A percentile compares a stretch with the other conserved stretches of the same genome.
phyloP scores from a whole-genome alignment of 2,888 invertebrate genomes.

The Ligdia adustata region DNA sequence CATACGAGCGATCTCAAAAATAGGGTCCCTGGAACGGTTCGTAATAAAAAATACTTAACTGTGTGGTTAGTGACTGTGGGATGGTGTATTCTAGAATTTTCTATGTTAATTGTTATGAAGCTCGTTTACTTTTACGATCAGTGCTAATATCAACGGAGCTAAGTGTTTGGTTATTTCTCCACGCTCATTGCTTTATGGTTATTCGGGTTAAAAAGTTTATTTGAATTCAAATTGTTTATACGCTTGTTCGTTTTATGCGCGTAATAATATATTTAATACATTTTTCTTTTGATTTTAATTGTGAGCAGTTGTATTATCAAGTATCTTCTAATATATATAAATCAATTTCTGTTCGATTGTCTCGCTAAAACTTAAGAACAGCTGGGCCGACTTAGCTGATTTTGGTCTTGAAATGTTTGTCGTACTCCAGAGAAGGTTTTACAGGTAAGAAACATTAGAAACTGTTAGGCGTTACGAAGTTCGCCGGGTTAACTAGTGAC shows the following conservation, averaged over 20 bases:
- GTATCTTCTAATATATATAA: too few relatives aligned
- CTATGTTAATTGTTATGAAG: slow-evolving; percentile 19
- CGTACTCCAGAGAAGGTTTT: too few relatives aligned
- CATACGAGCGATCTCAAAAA: too few relatives aligned
- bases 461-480: too few relatives aligned
- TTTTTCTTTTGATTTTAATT: neutral
- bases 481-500: too few relatives aligned
- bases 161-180: slow-evolving; percentile 10
- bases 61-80: slow-evolving; percentile 7
- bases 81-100: slow-evolving; percentile 13
- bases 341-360: too few relatives aligned
- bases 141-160: slow-evolving; percentile 10
- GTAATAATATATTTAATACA: neutral
- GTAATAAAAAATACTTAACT: slow-evolving; percentile 11
- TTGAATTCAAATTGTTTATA: slow-evolving; percentile 10
- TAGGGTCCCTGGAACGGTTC: too few relatives aligned
- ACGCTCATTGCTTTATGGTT: slow-evolving; percentile 10
- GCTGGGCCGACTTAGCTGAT: too few relatives aligned
- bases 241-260: slow-evolving; percentile 1
- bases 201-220: slow-evolving; percentile 12
- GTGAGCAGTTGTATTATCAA: too few relatives aligned
- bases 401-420: too few relatives aligned
- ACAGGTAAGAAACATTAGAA: too few relatives aligned
- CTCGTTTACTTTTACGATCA: slow-evolving; percentile 16
- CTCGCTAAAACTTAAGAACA: too few relatives aligned